A percentile compares a stretch with the other conserved stretches of the same genome.
These are phyloP conservation scores for Ellobium chinense DNA, from an alignment of 2,888 invertebrate species.

Conservation along the genomic window DNA sequence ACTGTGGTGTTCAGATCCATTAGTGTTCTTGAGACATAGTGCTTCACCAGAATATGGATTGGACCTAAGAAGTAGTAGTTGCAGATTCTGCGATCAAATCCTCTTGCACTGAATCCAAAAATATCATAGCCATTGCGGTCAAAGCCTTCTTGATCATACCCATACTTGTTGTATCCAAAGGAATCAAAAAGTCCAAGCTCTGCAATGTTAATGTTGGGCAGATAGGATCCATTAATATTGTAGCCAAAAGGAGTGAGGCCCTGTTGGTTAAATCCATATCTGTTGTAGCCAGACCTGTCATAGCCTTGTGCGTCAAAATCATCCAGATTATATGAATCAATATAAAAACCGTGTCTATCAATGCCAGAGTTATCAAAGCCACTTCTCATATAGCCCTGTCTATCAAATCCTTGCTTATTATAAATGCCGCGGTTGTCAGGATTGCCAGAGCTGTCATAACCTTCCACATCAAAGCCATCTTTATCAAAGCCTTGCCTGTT, in stretches of 20 bases:
- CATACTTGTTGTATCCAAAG: slow-evolving; percentile 71
- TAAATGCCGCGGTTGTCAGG: slow-evolving; percentile 62
- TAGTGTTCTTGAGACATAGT: slow-evolving; percentile 63
- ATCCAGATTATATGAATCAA: slow-evolving; percentile 73
- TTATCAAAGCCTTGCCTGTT: slow-evolving; percentile 66
- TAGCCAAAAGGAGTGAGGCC: slow-evolving; percentile 71
- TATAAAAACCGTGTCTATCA: slow-evolving; percentile 70
- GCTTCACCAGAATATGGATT: slow-evolving; percentile 70
- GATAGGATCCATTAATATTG: slow-evolving; percentile 62
- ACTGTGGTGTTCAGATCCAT: slow-evolving; percentile 57
- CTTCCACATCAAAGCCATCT: slow-evolving; percentile 69
- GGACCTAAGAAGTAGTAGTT: slow-evolving; percentile 73
- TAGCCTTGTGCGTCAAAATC: slow-evolving; percentile 73
- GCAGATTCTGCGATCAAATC: slow-evolving; percentile 69
- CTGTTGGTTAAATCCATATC: slow-evolving; percentile 73
- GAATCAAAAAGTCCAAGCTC: slow-evolving; percentile 56
- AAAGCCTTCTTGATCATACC: slow-evolving; percentile 71
- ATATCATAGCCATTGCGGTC: slow-evolving; percentile 73
- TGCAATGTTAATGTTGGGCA: slow-evolving; percentile 45
- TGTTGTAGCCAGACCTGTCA: slow-evolving; percentile 73
- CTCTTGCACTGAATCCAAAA: slow-evolving; percentile 73
- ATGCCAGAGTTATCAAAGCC: slow-evolving; percentile 73
- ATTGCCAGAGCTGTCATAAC: slow-evolving; percentile 65
- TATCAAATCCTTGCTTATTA: slow-evolving; percentile 68
- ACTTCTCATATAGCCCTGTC: slow-evolving; percentile 66